Conservation (phyloP, 2,888 invertebrate species). For the Troides oblongomaculatus region DNA sequence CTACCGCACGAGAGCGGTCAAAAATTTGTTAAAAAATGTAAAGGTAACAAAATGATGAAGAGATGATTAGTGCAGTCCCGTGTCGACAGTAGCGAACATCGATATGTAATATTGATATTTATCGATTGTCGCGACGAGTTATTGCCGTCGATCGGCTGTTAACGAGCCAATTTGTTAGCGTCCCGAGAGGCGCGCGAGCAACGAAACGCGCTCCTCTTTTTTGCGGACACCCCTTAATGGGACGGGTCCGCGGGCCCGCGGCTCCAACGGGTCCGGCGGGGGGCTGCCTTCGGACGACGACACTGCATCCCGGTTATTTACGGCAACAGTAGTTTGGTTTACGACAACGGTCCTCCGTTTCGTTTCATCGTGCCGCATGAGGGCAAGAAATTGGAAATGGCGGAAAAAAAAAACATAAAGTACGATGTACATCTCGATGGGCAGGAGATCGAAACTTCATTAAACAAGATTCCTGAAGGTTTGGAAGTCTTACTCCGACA, state of each 20-base stretch:
- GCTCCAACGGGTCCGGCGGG: neutral
- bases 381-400: neutral
- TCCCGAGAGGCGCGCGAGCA: conserved; percentile 38
- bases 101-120: conserved; percentile 65
- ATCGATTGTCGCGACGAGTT: conserved; percentile 65
- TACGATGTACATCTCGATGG: too few relatives aligned
- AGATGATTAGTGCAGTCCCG: conserved; percentile 53
- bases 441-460: too few relatives aligned
- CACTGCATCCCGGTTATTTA: conserved; percentile 22
- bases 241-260: conserved; percentile 10
- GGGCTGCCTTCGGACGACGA: neutral
- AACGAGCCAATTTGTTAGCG: conserved; percentile 73
- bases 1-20: too few relatives aligned
- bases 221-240: conserved; percentile 28
- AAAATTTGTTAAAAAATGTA: too few relatives aligned
- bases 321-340: conserved; percentile 13
- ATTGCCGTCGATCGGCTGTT: conserved; percentile 66
- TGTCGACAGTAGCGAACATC: conserved; percentile 55
- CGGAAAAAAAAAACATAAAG: neutral
- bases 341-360: neutral
- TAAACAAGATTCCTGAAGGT: too few relatives aligned
- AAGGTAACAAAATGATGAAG: too few relatives aligned
- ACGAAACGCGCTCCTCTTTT: conserved; percentile 28
- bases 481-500: too few relatives aligned
- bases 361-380: conserved; percentile 1